Base-by-base conservation (phyloP, 1,140 invertebrate genomes). In the Philotrypesis tridentata region DNA sequence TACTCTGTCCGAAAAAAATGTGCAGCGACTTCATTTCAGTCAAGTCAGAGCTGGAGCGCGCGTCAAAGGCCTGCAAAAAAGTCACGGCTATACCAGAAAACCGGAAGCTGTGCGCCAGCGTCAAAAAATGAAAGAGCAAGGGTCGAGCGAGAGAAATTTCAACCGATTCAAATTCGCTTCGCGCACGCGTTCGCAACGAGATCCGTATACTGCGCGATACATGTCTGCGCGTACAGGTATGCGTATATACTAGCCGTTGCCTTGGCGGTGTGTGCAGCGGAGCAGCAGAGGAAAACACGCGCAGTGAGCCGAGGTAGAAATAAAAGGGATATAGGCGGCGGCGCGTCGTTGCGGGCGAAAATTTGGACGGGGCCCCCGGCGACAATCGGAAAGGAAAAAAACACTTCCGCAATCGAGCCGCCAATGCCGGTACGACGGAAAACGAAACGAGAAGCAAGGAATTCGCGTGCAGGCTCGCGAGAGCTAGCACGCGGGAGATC, bases 81-180 rank as follows among this genome's bases (percentile, higher is more conserved):
- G n/a, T n/a, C 48, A 17, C 48, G 48, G 48, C 17, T 55, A 55
- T 55, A 55, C 48, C 48, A 55, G 43, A 11, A 17, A 48, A 14
- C 17, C 43, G 48, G 48, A 55, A 55, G 21, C 25, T 68, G 25
- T 25, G 31, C 31, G 21, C 14, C 5, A 5, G 65, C 14, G n/a
- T 11, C 65, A 43, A 63, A 43, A 43, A n/a, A 21, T 25, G 14
- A 21, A n/a, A 55, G 25, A 33, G 12, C 21, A 68, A 48, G 29
- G 33, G 17, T 12, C 17, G 27, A 23, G 37, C 9, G 65, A 23
- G 17, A 33, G 8, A 70, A 9, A 70, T 11, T 37, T 7, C 1
- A n/a, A 6, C 23, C 43, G 43, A 55, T 71, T 71, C 43, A 43
- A 37, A 79, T 79, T 79, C 43, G 76, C 31, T 79, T 79, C 21